Percentiles rank a stretch among this genome's conserved stretches.
These are phyloP conservation scores for Pollenia amentaria DNA, from an alignment of 2,888 invertebrate genomes.

Conservation along the genomic window DNA sequence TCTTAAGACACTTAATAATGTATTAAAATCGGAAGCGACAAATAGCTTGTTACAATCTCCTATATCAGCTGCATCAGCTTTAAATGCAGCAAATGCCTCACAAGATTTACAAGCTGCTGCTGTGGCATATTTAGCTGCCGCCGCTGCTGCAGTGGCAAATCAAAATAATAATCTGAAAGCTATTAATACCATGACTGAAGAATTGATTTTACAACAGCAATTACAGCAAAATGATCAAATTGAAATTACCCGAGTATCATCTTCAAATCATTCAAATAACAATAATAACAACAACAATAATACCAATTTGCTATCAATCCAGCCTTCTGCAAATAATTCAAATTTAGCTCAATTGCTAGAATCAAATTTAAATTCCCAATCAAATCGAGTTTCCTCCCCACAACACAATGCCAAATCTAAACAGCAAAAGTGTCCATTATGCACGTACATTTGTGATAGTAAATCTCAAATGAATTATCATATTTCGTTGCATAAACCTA, in stretches of 20 bases:
- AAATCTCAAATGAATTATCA: constrained; percentile 94
- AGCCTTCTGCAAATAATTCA: constrained; percentile 49
- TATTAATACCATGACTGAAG: constrained; percentile 75
- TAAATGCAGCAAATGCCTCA: constrained; percentile 79
- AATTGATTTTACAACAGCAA: constrained; percentile 78
- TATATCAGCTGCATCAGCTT: constrained; percentile 75
- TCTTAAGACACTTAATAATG: constrained; percentile 71
- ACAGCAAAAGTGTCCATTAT: constrained; percentile 91
- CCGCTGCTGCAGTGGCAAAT: constrained; percentile 78
- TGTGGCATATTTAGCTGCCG: constrained; percentile 79
- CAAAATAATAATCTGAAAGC: constrained; percentile 69
- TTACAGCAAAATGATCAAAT: constrained; percentile 83
- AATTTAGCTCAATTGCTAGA: constrained; percentile 75
- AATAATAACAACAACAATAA: constrained; percentile 26
- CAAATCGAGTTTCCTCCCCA: constrained; percentile 55
- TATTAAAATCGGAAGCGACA: constrained; percentile 77
- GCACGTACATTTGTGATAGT: constrained; percentile 94
- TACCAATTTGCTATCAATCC: constrained; percentile 41
- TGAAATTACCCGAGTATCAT: constrained; percentile 82
- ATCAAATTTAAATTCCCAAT: constrained; percentile 51
- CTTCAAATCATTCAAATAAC: constrained; percentile 45
- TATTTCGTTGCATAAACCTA: constrained; percentile 90
- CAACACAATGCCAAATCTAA: constrained; percentile 84
- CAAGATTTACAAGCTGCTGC: constrained; percentile 81
- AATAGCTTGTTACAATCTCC: constrained; percentile 74